These are phyloP conservation scores for Heliangelus exortis DNA, from an alignment of 2,797 vertebrate genomes.

Conservation along the genomic window DNA sequence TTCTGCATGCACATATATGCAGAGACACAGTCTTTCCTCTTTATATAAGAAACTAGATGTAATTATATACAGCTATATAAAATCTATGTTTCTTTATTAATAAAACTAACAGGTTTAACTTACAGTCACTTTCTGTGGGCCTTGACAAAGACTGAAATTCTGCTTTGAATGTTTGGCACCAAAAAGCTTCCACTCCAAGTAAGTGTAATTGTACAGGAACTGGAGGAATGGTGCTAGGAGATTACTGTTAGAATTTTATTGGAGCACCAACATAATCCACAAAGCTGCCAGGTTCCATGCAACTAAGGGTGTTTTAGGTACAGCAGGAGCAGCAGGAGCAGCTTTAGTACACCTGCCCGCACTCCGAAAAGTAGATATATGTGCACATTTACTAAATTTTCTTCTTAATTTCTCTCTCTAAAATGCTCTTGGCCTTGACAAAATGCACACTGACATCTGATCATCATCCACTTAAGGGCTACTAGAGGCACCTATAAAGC, in stretches of 20 bases:
- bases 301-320: neutral
- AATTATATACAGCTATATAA: neutral
- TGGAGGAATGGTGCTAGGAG: neutral
- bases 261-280: neutral
- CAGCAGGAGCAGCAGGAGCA: neutral
- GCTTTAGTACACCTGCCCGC: neutral
- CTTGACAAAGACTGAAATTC: neutral
- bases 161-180: neutral
- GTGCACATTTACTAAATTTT: neutral
- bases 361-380: neutral
- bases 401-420: neutral
- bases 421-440: neutral
- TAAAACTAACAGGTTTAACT: neutral
- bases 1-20: neutral
- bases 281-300: neutral
- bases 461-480: constrained; percentile 7
- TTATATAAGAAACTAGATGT: neutral
- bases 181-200: neutral
- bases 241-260: neutral
- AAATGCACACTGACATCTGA: neutral
- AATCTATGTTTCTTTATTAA: neutral
- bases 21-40: neutral
- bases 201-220: neutral
- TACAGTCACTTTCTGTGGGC: neutral
- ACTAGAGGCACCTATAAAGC: constrained; percentile 27